A percentile compares a stretch with the other conserved stretches of the same genome.
Evolutionary conservation across 2,888 invertebrate species (phyloP).

Genomic region (Cotesia congregata): DNA sequence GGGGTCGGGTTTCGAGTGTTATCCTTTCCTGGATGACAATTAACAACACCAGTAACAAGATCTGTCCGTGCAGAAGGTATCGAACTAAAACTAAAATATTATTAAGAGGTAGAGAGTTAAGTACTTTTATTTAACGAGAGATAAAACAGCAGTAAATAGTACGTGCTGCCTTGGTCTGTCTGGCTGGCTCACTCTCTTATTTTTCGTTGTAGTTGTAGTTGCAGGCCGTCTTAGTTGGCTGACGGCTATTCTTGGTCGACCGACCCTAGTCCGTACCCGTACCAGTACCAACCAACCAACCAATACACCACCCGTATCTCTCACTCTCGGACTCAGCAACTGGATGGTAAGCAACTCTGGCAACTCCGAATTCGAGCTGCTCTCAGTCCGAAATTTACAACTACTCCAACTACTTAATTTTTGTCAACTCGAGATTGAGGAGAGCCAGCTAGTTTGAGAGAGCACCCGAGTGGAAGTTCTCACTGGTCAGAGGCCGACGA

Average conservation of each 20-base stretch:
- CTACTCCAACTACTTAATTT: background rate
- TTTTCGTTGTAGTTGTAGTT: conserved; percentile 21
- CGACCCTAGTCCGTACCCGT: conserved; percentile 27
- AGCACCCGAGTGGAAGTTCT: background rate
- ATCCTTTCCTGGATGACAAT: conserved; percentile 42
- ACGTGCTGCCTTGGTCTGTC: conserved; percentile 54
- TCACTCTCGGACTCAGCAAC: background rate
- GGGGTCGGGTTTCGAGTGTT: conserved; percentile 62
- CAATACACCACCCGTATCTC: background rate
- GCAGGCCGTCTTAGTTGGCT: conserved; percentile 24
- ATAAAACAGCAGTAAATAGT: background rate
- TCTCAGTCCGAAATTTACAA: background rate
- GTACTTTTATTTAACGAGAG: conserved; percentile 12
- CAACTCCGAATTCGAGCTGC: background rate
- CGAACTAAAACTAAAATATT: background rate
- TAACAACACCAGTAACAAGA: background rate
- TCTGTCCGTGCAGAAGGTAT: conserved; percentile 23
- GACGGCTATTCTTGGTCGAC: conserved; percentile 38
- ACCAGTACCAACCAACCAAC: conserved; percentile 7
- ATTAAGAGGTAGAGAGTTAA: background rate
- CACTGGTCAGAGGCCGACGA: conserved; percentile 3
- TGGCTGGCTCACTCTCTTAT: conserved; percentile 17
- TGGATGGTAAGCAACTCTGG: background rate
- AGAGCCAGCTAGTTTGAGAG: background rate
- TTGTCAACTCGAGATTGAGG: background rate